Evolutionary conservation across 2,113 vertebrate species (phyloP), one percentile per base, ranked within the genome.

Genomic region (Saguinus imperator): DNA sequence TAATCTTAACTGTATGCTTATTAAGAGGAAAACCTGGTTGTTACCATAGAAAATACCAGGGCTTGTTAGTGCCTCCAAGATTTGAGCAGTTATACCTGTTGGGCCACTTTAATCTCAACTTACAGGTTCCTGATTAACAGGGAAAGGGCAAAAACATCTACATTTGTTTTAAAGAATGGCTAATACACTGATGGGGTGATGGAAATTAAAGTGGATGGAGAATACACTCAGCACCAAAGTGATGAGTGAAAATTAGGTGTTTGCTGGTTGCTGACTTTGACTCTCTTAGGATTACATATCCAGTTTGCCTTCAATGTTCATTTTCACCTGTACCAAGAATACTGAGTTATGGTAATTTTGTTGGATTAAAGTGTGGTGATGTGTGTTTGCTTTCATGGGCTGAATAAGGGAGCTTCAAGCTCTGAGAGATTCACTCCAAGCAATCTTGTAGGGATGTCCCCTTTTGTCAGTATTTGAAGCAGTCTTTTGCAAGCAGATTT

Each of bases 101-200:
- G 57, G 43, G 12, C 45, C 90, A 88, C 89, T 97, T 96, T 50
- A 76, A 76, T 96, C 61, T 48, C 35, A 94, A 35, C 0, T 32
- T 94, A 91, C 85, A 96, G 89, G 93, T 75, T 97, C 58, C 96
- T 79, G 45, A 95, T 93, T 37, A 72, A 29, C 48, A 94, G 23
- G 48, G 70, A 93, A 97, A 96, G 20, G 55, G 70, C 85, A 75
- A 77, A 64, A 94, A 87, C 50, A 50, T 94, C 87, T 86, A 72
- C 68, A 68, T 94, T 91, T 97, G 52, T 88, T 94, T 95, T 72
- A 43, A 75, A 96, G 76, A 91, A 55, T 70, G 66, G 55, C 64
- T 95, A 96, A 77, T 50, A 84, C 37, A 87, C 40, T n/a, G 80
- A 68, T 8, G 9, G 40, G 14, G 37, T 79, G 73, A 52, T 79